Percentiles rank a stretch among this genome's conserved stretches.
These are phyloP conservation scores for Neuroterus valhalla DNA, from an alignment of 1,140 invertebrate genomes.

Conservation along the genomic window DNA sequence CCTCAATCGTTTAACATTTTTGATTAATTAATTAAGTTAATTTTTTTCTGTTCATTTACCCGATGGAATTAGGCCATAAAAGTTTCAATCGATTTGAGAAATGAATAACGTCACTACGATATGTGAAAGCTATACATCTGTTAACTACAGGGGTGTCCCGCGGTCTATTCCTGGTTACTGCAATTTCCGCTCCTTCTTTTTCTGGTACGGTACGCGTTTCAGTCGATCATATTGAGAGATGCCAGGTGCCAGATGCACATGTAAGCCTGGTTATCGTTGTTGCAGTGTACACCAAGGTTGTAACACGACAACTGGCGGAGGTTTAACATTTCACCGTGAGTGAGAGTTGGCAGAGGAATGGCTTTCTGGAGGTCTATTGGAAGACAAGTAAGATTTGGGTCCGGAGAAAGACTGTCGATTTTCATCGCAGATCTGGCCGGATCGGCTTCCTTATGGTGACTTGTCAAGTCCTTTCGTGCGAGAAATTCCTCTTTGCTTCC, in stretches of 20 bases:
- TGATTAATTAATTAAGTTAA: too few species aligned
- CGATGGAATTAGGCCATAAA: too few species aligned
- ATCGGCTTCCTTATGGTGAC: background rate
- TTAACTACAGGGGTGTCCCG: too few species aligned
- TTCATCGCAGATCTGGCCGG: background rate
- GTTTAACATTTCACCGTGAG: constrained; percentile 4
- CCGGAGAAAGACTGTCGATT: background rate
- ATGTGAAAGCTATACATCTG: too few species aligned
- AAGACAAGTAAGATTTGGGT: background rate
- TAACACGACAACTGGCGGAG: constrained; percentile 19
- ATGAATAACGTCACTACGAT: too few species aligned
- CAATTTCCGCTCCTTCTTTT: too few species aligned
- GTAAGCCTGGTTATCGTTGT: background rate
- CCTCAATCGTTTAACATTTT: too few species aligned
- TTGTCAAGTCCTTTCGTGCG: background rate
- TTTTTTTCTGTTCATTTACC: too few species aligned
- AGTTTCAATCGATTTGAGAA: too few species aligned
- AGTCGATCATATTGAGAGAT: too few species aligned
- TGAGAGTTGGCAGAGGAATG: background rate
- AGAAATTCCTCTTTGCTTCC: background rate
- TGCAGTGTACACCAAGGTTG: constrained; percentile 6
- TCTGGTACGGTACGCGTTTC: too few species aligned
- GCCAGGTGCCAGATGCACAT: constrained; percentile 22
- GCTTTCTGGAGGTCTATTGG: constrained; percentile 10
- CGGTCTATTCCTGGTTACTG: too few species aligned